Evolutionary conservation across 2,113 vertebrate genomes (phyloP), one percentile per base, ranked within the genome.

Genomic region (Bujurquina vittata): DNA sequence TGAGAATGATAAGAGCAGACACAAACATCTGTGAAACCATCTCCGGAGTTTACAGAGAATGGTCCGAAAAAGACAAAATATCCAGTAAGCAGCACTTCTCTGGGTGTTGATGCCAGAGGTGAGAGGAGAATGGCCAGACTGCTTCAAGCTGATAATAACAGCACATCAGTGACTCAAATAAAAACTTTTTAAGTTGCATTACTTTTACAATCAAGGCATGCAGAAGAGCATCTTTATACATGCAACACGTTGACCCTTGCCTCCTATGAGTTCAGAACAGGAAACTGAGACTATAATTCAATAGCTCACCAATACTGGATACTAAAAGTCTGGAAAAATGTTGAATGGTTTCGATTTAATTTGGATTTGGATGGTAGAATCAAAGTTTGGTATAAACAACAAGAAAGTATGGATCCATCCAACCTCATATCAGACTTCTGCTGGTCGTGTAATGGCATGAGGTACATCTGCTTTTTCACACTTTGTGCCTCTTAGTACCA

Each of bases 1-100:
- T 82, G 35, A 65, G 49, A 69, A 74, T 57, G 78, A 77, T 69
- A 80, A 55, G 4, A 26, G 26, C 75, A 75, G 79, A 76, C 6
- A 14, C 4, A 22, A 29, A 33, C 31, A 33, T 33, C 31, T 33
- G 31, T 33, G 31, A 33, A 33, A 33, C 31, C 31, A 33, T 33
- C 31, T 33, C 31, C 6, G 31, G 31, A 33, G 31, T 7, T 33
- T 33, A 33, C 31, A 7, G 31, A 33, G 31, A 33, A 33, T 33
- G 31, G 31, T 5, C 6, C 2, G 31, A 33, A 33, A 33, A 33
- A 33, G 31, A 33, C 5, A 33, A 33, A 33, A 33, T 33, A 5
- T 33, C 31, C 6, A 33, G 31, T 33, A 33, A 33, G 31, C 31
- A 33, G 31, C 31, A 33, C 4, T 33, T 33, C 5, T 33, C 5